Conservation (phyloP, 2,797 vertebrate genomes). For the Pseudomugil gertrudae region DNA sequence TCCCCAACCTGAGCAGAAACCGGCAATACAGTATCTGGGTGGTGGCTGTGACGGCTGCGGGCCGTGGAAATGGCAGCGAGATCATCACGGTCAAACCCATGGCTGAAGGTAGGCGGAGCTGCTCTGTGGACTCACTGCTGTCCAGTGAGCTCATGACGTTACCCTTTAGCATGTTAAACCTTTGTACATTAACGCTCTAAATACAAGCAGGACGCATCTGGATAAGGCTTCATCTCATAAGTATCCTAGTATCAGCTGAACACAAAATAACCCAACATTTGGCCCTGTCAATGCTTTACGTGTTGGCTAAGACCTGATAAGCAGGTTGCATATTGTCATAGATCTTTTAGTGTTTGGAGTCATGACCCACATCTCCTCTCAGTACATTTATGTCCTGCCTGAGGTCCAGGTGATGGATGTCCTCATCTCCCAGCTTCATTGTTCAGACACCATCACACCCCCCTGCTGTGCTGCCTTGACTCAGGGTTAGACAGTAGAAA, state of each 20-base stretch:
- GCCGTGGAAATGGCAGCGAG: conserved; percentile 93
- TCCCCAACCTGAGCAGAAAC: conserved; percentile 94
- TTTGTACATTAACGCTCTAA: neutral
- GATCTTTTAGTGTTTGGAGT: conserved; percentile 26
- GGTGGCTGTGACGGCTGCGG: conserved; percentile 93
- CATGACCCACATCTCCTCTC: conserved; percentile 39
- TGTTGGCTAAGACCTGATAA: conserved; percentile 51
- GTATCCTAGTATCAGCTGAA: conserved; percentile 20
- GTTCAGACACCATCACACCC: neutral
- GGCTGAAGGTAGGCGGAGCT: conserved; percentile 86
- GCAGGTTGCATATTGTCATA: conserved; percentile 56
- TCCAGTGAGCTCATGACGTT: neutral
- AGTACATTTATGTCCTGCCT: conserved; percentile 39
- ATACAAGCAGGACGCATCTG: neutral
- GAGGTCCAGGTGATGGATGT: conserved; percentile 47
- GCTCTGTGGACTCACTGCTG: neutral
- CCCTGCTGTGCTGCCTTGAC: neutral
- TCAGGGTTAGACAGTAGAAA: conserved; percentile 7
- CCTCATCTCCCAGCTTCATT: conserved; percentile 8
- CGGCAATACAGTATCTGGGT: conserved; percentile 97
- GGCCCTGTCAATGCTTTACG: conserved; percentile 41
- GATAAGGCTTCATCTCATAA: neutral
- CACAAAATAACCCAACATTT: conserved; percentile 25
- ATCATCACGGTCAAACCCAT: conserved; percentile 94
- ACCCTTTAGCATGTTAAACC: neutral